Percentiles rank a stretch among this genome's conserved stretches.
phyloP scores from a whole-genome alignment of 1,140 invertebrate genomes.

The Pachypeltis micranthus region DNA sequence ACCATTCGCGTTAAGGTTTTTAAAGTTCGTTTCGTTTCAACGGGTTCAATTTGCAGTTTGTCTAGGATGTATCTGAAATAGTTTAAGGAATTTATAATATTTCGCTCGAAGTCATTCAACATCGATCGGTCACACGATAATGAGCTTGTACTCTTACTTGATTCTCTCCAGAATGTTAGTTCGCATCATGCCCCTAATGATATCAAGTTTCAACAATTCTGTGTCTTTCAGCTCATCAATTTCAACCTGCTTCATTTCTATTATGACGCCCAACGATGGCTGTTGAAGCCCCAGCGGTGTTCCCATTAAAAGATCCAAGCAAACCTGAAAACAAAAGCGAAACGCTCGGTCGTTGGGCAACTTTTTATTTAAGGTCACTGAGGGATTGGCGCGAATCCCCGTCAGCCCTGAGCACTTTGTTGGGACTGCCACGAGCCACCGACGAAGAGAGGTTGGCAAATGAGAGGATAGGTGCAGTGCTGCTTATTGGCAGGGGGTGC shows the following conservation, averaged over 20 bases:
- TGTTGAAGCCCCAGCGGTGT: slow-evolving; percentile 51
- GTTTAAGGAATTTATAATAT: not conserved
- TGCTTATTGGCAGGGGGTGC: too few relatives aligned
- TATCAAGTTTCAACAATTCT: slow-evolving; percentile 64
- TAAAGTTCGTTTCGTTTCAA: slow-evolving; percentile 50
- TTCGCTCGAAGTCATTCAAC: not conserved
- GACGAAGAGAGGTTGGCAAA: too few relatives aligned
- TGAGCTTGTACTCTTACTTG: slow-evolving; percentile 37
- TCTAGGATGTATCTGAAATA: slow-evolving; percentile 51
- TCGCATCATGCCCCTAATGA: slow-evolving; percentile 56
- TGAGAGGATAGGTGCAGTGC: too few relatives aligned
- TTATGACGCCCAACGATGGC: slow-evolving; percentile 44
- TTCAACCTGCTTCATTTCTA: slow-evolving; percentile 30
- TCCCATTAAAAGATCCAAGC: slow-evolving; percentile 52
- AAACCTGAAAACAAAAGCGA: too few relatives aligned
- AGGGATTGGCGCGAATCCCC: too few relatives aligned
- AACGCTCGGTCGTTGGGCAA: too few relatives aligned
- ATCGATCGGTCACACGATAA: slow-evolving; percentile 4
- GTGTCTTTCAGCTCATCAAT: slow-evolving; percentile 61
- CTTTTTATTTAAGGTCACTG: too few relatives aligned
- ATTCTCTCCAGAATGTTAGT: slow-evolving; percentile 62
- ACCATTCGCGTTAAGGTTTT: slow-evolving; percentile 57
- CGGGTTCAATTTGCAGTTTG: slow-evolving; percentile 47
- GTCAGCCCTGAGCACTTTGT: too few relatives aligned
- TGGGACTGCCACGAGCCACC: too few relatives aligned